phyloP scores from a whole-genome alignment of 2,797 vertebrate species.

The Buceros bicornis region DNA sequence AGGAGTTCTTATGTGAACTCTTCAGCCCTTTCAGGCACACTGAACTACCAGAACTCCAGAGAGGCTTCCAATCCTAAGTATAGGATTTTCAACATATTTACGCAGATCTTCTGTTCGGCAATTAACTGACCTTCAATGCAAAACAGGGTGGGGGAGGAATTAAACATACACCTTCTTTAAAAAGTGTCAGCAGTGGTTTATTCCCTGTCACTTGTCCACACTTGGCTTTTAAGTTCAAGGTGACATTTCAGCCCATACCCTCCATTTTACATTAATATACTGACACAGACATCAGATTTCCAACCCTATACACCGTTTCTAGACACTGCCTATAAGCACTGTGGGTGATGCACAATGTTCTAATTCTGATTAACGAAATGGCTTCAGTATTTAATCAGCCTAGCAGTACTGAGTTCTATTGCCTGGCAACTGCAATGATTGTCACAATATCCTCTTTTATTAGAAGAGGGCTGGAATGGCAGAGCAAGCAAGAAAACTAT shows the following conservation, averaged over 20 bases:
- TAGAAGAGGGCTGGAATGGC: not conserved
- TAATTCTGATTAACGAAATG: not conserved
- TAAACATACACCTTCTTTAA: not conserved
- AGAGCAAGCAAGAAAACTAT: not conserved
- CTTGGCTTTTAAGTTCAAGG: not conserved
- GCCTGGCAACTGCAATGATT: slow-evolving; percentile 14
- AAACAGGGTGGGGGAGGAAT: not conserved
- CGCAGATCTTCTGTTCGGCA: not conserved
- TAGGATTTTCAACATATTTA: rapidly evolving
- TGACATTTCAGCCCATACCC: not conserved
- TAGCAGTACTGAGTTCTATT: not conserved
- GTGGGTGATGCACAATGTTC: not conserved
- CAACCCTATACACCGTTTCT: not conserved
- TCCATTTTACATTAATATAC: not conserved
- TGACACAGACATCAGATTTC: not conserved
- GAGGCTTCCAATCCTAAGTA: not conserved
- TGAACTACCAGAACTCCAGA: not conserved
- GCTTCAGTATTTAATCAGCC: not conserved
- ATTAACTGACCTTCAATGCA: not conserved
- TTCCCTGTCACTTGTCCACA: not conserved
- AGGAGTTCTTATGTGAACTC: not conserved
- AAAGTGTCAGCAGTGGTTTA: not conserved
- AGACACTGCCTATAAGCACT: not conserved
- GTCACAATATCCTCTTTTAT: not conserved
- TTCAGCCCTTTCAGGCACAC: not conserved